Evolutionary conservation across 1,140 invertebrate genomes (phyloP).

Genomic region (Diabrotica undecimpunctata): DNA sequence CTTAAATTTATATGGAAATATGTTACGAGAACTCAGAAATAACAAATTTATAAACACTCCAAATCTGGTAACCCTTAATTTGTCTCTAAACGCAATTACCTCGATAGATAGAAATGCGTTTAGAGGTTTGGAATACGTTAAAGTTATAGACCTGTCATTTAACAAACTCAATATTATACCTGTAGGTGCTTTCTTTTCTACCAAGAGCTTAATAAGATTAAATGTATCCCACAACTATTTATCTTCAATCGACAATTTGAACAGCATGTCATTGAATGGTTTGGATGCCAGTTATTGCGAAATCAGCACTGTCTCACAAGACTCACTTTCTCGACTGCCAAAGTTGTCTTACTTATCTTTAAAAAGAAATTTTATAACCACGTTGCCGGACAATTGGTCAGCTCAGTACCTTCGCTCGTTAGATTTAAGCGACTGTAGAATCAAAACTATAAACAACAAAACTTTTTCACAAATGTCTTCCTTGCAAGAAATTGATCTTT

Average conservation of each 20-base stretch:
- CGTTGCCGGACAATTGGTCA: conserved; percentile 55
- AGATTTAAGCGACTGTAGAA: conserved; percentile 56
- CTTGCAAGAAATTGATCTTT: conserved; percentile 56
- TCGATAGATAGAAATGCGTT: conserved; percentile 56
- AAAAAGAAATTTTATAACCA: conserved; percentile 55
- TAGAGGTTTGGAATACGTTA: conserved; percentile 43
- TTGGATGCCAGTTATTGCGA: conserved; percentile 60
- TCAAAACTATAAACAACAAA: conserved; percentile 51
- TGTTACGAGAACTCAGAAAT: conserved; percentile 53
- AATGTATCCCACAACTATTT: conserved; percentile 65
- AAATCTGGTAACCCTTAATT: conserved; percentile 58
- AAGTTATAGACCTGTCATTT: conserved; percentile 49
- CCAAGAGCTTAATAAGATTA: conserved; percentile 54
- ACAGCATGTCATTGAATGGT: conserved; percentile 52
- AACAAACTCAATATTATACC: conserved; percentile 60
- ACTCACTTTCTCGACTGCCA: conserved; percentile 53
- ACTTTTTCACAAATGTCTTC: conserved; percentile 55
- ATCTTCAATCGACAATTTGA: conserved; percentile 54
- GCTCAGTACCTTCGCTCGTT: conserved; percentile 54
- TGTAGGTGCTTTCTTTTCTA: conserved; percentile 52
- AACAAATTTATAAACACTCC: conserved; percentile 59
- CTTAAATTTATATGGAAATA: conserved; percentile 58
- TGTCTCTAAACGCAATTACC: conserved; percentile 61
- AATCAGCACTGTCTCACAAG: conserved; percentile 53
- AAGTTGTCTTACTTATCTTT: conserved; percentile 55